Evolutionary conservation across 2,113 vertebrate species (phyloP).

Genomic region (Coptodon rendalli): DNA sequence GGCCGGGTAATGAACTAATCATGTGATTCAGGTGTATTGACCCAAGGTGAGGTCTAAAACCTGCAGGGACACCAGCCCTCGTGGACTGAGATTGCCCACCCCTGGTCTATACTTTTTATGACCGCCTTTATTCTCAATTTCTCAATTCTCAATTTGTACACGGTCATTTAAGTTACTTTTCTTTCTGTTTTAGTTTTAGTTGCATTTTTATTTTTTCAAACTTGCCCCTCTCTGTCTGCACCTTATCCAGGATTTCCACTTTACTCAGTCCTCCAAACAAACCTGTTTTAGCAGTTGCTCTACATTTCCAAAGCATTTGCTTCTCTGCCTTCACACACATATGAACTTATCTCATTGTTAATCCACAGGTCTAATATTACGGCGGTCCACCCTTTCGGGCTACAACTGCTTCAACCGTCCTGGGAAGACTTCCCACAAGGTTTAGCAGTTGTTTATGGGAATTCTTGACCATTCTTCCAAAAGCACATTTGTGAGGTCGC

Average conservation of each 20-base stretch:
- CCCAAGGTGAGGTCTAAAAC: too few species aligned
- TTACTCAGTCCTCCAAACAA: not conserved
- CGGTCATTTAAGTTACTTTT: not conserved
- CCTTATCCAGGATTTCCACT: not conserved
- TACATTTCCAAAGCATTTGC: rapidly evolving
- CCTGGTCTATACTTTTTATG: not conserved
- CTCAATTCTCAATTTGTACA: too few species aligned
- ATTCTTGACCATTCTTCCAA: not conserved
- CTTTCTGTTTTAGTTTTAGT: not conserved
- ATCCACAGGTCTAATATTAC: not conserved
- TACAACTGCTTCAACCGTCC: not conserved
- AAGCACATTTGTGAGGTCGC: not conserved
- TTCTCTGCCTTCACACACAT: not conserved
- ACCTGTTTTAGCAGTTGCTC: not conserved
- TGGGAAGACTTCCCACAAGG: not conserved
- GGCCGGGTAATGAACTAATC: too few species aligned
- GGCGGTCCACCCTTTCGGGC: rapidly evolving
- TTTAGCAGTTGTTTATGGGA: not conserved
- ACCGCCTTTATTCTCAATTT: not conserved
- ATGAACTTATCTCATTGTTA: not conserved
- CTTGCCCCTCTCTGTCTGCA: not conserved
- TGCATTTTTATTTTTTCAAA: not conserved
- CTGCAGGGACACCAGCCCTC: too few species aligned
- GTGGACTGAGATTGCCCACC: too few species aligned
- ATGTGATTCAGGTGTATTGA: too few species aligned